Evolutionary conservation across 2,113 vertebrate species (phyloP).

Genomic region (Porphyrio hochstetteri): DNA sequence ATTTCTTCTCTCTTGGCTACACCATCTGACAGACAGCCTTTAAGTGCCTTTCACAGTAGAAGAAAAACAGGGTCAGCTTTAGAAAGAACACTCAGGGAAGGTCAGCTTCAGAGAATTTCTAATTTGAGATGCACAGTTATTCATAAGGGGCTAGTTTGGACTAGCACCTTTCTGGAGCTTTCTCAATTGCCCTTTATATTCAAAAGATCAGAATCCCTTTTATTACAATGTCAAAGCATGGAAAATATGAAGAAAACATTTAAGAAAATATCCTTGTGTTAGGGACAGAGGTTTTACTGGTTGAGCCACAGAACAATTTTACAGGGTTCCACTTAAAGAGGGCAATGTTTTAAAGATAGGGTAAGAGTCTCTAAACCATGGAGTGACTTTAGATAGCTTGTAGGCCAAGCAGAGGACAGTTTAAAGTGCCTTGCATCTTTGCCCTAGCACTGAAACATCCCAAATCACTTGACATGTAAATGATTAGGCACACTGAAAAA

Average conservation of each 20-base stretch:
- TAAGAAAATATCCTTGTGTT: not conserved
- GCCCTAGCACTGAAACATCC: not conserved
- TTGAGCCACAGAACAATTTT: not conserved
- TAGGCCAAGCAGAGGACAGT: not conserved
- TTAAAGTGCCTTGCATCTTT: not conserved
- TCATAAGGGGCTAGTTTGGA: not conserved
- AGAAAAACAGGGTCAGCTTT: not conserved
- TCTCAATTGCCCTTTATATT: not conserved
- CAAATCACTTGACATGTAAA: not conserved
- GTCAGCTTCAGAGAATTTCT: not conserved
- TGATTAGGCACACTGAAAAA: not conserved
- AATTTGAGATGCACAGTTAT: not conserved
- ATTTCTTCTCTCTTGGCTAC: not conserved
- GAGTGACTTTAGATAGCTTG: not conserved
- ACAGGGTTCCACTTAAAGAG: not conserved
- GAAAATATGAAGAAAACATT: not conserved
- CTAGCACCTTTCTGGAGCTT: not conserved
- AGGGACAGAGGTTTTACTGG: not conserved
- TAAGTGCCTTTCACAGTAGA: not conserved
- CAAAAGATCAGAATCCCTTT: not conserved
- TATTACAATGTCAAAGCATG: not conserved
- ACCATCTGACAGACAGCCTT: not conserved
- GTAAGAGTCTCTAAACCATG: not conserved
- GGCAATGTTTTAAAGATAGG: not conserved
- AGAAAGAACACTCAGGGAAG: not conserved